A percentile compares a stretch with the other conserved stretches of the same genome.
phyloP scores from a whole-genome alignment of 2,113 vertebrate genomes.

The Callopanchax toddi region DNA sequence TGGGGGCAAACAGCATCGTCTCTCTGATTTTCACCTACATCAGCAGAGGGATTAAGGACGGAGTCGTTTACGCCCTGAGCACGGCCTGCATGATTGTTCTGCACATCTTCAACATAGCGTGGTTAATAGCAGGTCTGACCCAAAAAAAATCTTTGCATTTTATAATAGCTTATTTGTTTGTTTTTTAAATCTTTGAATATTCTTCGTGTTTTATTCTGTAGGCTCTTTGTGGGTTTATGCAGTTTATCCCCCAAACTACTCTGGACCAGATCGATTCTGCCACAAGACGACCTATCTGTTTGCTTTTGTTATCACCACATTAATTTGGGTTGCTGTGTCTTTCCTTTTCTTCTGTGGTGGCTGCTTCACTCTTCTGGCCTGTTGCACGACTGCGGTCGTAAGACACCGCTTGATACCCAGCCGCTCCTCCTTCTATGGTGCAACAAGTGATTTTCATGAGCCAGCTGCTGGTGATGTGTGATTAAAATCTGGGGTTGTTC shows the following conservation, averaged over 20 bases:
- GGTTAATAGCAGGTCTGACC: constrained; percentile 68
- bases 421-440: constrained; percentile 42
- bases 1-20: constrained; percentile 48
- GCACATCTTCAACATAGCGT: constrained; percentile 57
- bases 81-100: background rate
- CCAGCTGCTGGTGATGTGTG: constrained; percentile 46
- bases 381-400: constrained; percentile 5
- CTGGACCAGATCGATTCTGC: constrained; percentile 29
- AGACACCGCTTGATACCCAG: constrained; percentile 25
- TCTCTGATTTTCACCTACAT: constrained; percentile 51
- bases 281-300: constrained; percentile 57
- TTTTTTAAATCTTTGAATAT: background rate
- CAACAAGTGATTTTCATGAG: background rate
- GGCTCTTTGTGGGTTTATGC: constrained; percentile 61
- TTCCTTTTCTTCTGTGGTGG: constrained; percentile 1
- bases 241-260: constrained; percentile 59
- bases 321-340: constrained; percentile 31
- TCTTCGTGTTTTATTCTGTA: constrained; percentile 5
- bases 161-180: too few relatives aligned
- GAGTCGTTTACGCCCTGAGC: background rate
- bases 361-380: constrained; percentile 26
- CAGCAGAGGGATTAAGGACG: background rate
- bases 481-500: constrained; percentile 4
- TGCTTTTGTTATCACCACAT: constrained; percentile 57
- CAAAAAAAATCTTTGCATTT: background rate